Conservation (phyloP, 2,888 invertebrate genomes). For the Cataglyphis livida region DNA sequence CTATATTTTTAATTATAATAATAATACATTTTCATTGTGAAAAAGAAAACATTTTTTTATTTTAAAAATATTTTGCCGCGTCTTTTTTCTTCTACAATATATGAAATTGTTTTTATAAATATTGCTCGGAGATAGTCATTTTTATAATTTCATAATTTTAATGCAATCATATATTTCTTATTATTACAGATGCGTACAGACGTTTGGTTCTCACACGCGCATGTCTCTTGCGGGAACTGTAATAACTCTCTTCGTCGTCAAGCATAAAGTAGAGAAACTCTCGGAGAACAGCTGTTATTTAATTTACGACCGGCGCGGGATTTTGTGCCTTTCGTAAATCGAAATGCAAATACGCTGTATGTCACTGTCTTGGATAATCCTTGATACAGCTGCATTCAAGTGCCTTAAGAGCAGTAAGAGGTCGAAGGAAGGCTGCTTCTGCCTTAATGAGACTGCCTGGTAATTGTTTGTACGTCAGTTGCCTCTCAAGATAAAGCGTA, state of each 20-base stretch:
- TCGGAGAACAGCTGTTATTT: conserved; percentile 45
- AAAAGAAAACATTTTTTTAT: neutral
- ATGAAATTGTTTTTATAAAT: neutral
- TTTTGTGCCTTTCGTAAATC: conserved; percentile 53
- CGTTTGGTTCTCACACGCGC: neutral
- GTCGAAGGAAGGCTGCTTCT: conserved; percentile 26
- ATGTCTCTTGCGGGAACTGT: neutral
- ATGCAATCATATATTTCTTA: neutral
- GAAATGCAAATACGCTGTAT: conserved; percentile 48
- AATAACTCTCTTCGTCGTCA: conserved; percentile 40
- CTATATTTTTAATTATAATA: neutral
- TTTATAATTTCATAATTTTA: neutral
- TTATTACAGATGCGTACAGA: neutral
- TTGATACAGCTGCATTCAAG: conserved; percentile 47
- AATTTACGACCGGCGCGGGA: conserved; percentile 37
- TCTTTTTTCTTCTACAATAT: neutral
- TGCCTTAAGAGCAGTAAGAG: conserved; percentile 39
- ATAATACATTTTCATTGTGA: neutral
- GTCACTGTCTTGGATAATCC: conserved; percentile 53
- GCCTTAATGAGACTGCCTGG: conserved; percentile 44
- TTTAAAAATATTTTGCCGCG: neutral
- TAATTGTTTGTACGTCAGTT: conserved; percentile 52
- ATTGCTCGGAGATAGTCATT: neutral
- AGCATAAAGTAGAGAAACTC: conserved; percentile 37
- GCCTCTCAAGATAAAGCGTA: conserved; percentile 33